phyloP scores from a whole-genome alignment of 2,888 invertebrate genomes.

The Venusia cambrica region DNA sequence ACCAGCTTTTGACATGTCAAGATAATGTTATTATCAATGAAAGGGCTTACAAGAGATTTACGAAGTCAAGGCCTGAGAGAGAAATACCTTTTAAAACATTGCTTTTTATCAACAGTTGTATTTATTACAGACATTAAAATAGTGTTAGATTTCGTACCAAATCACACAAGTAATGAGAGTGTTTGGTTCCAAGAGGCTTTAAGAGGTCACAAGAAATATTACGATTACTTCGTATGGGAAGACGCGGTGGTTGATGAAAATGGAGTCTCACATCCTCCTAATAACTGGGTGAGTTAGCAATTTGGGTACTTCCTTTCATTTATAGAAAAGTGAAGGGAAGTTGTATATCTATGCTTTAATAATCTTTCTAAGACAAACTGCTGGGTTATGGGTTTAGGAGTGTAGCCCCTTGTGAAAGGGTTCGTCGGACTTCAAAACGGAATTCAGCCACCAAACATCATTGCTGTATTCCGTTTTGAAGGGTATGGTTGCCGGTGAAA shows the following conservation, averaged over 20 bases:
- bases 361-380: no score
- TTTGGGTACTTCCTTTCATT: constrained; percentile 5
- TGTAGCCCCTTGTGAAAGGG: no score
- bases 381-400: no score
- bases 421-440: no score
- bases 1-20: neutral
- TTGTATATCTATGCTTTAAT: no score
- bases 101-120: neutral
- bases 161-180: constrained; percentile 86
- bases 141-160: constrained; percentile 85
- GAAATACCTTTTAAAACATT: constrained; percentile 1
- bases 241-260: constrained; percentile 61
- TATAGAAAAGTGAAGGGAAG: constrained; percentile 2
- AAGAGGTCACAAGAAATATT: constrained; percentile 80
- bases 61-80: no score
- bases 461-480: no score
- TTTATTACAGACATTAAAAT: constrained; percentile 68
- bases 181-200: constrained; percentile 90
- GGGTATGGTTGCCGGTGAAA: no score
- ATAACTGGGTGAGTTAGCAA: constrained; percentile 71
- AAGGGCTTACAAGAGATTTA: no score
- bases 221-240: constrained; percentile 89
- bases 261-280: constrained; percentile 54
- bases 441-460: no score
- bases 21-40: no score